Evolutionary conservation across 1,140 invertebrate species (phyloP).

Genomic region (Phocides pigmalion): DNA sequence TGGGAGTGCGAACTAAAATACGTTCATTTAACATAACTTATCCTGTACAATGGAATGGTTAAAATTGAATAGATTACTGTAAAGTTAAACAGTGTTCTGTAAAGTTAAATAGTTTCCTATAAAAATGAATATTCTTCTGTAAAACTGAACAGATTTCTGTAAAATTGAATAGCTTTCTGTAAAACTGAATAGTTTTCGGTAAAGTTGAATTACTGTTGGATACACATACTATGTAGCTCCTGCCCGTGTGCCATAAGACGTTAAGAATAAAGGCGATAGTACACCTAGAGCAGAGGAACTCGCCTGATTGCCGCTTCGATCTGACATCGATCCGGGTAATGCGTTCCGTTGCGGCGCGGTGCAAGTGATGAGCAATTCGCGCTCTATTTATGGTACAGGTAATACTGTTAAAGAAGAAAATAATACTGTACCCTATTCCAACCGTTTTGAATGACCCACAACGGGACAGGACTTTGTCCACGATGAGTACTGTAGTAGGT

Average conservation of each 20-base stretch:
- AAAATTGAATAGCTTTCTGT: background rate
- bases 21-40: too few species aligned
- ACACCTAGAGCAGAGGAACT: conserved; percentile 52
- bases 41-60: too few species aligned
- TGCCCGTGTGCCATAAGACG: conserved; percentile 30
- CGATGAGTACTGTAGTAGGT: too few species aligned
- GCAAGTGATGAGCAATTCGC: conserved; percentile 30
- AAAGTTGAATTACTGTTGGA: background rate
- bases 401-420: background rate
- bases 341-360: conserved; percentile 35
- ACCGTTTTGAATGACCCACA: too few species aligned
- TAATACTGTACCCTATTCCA: too few species aligned
- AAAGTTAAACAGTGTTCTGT: too few species aligned
- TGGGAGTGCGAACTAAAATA: too few species aligned
- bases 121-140: too few species aligned
- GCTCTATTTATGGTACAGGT: conserved; percentile 14
- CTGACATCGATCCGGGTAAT: conserved; percentile 73
- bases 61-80: too few species aligned
- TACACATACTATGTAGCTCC: background rate
- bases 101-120: too few species aligned
- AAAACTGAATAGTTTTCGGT: background rate
- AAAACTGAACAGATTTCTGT: too few species aligned
- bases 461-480: too few species aligned
- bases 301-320: conserved; percentile 71
- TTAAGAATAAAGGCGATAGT: conserved; percentile 45